These are phyloP conservation scores for Elmis aenea DNA, from an alignment of 2,888 invertebrate species.

Conservation along the genomic window DNA sequence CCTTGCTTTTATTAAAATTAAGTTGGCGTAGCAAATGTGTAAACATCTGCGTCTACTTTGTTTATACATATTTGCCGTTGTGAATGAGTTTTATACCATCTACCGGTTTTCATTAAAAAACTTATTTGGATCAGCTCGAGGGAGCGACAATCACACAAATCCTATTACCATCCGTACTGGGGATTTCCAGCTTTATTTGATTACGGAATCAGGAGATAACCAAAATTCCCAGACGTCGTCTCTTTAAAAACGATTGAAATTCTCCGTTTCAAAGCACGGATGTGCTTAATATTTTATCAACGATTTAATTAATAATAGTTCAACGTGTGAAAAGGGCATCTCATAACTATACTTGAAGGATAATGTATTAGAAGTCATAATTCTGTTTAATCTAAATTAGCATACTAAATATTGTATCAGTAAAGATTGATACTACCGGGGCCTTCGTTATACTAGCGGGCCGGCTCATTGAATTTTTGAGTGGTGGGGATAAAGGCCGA, in stretches of 20 bases:
- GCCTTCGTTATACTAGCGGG: too few species aligned
- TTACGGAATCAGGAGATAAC: slow-evolving; percentile 14
- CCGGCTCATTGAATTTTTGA: too few species aligned
- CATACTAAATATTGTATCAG: not conserved
- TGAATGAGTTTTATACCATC: too few species aligned
- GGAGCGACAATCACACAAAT: slow-evolving; percentile 12
- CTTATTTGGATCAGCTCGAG: slow-evolving; percentile 7
- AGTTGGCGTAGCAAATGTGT: too few species aligned
- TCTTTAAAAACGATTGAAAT: slow-evolving; percentile 6
- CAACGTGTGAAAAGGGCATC: not conserved
- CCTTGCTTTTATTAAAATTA: too few species aligned
- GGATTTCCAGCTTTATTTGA: slow-evolving; percentile 10
- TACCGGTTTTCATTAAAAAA: slow-evolving; percentile 7
- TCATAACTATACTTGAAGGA: too few species aligned
- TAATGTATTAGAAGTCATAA: not conserved
- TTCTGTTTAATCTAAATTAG: not conserved
- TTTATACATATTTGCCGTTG: too few species aligned
- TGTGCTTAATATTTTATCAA: slow-evolving; percentile 1
- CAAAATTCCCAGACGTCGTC: slow-evolving; percentile 11
- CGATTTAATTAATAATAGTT: not conserved
- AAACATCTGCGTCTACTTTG: too few species aligned
- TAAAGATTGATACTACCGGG: too few species aligned
- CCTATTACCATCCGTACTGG: slow-evolving; percentile 5
- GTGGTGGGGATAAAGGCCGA: too few species aligned
- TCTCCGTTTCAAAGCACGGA: slow-evolving; percentile 1